Conservation (phyloP, 2,797 vertebrate genomes). For the Sebastes dallii region DNA sequence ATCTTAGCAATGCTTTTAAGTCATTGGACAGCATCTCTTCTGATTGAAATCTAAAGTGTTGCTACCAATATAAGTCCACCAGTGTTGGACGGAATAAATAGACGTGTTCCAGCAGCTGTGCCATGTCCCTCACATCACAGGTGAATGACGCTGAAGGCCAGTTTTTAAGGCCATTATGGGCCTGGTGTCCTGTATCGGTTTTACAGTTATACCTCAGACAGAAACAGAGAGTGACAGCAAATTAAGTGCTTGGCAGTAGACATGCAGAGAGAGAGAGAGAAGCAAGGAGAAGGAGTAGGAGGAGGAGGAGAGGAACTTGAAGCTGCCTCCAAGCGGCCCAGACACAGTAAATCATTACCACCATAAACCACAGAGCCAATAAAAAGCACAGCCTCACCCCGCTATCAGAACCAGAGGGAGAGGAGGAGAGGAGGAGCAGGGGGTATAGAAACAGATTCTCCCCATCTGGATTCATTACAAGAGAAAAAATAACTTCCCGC, state of each 20-base stretch:
- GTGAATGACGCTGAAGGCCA: slow-evolving; percentile 20
- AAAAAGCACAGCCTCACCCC: slow-evolving; percentile 79
- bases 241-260: slow-evolving; percentile 59
- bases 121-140: slow-evolving; percentile 18
- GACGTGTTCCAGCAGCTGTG: slow-evolving; percentile 12
- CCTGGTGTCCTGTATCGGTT: slow-evolving; percentile 29
- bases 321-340: slow-evolving; percentile 75
- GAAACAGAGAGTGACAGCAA: slow-evolving; percentile 66
- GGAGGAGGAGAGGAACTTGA: slow-evolving; percentile 65
- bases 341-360: slow-evolving; percentile 82
- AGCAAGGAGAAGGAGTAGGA: slow-evolving; percentile 18
- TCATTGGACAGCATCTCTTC: background rate
- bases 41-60: background rate
- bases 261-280: slow-evolving; percentile 22
- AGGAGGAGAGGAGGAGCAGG: slow-evolving; percentile 58
- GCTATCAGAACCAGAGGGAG: slow-evolving; percentile 78
- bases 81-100: background rate
- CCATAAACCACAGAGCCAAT: slow-evolving; percentile 81
- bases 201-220: slow-evolving; percentile 49
- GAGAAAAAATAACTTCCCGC: slow-evolving; percentile 77
- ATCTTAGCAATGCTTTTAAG: background rate
- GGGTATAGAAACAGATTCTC: slow-evolving; percentile 77
- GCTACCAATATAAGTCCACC: background rate
- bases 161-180: slow-evolving; percentile 39
- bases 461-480: slow-evolving; percentile 86